phyloP scores from a whole-genome alignment of 2,113 vertebrate species.

The Melanerpes aurifrons region DNA sequence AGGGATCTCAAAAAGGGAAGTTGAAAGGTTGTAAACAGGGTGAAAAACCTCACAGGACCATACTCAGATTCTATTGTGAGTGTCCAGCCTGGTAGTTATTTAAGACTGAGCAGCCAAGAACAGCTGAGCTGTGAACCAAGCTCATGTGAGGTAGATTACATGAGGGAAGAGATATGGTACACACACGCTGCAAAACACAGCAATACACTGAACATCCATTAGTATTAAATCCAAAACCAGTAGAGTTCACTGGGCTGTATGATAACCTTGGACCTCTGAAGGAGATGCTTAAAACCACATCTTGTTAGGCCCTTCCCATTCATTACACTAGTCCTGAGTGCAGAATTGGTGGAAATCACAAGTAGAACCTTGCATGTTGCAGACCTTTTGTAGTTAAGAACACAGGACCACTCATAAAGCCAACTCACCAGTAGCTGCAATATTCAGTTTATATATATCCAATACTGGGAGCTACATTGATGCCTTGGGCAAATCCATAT shows the following conservation, averaged over 20 bases:
- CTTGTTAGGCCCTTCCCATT: background rate
- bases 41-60: background rate
- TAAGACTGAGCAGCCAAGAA: background rate
- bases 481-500: background rate
- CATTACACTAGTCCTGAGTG: background rate
- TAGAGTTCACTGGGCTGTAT: background rate
- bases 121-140: background rate
- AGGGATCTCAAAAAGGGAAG: background rate
- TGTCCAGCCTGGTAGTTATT: background rate
- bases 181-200: background rate
- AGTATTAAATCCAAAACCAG: background rate
- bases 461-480: background rate
- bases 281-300: background rate
- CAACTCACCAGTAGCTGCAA: background rate
- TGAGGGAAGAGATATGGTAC: background rate
- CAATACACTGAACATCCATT: background rate
- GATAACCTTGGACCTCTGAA: background rate
- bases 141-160: background rate
- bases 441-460: background rate
- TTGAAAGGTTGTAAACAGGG: background rate
- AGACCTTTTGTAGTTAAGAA: background rate
- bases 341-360: background rate
- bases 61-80: background rate
- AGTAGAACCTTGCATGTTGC: background rate
- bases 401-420: background rate